Base-by-base conservation (phyloP, 2,888 invertebrate species). In the Microctonus brassicae region DNA sequence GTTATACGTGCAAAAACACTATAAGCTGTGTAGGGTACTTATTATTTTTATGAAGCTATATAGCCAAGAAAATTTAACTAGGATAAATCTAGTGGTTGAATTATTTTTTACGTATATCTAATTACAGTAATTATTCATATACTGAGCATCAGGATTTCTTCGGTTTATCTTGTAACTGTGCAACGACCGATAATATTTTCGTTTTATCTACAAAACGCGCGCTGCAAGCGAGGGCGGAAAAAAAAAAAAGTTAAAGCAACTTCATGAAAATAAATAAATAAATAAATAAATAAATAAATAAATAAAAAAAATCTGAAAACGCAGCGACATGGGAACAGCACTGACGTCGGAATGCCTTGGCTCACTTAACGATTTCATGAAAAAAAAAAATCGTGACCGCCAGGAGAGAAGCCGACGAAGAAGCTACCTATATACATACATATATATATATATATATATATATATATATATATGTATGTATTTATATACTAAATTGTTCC, bases 301-400 rank as follows among this genome's bases (percentile, higher is more conserved):
- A 26, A 58, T 39, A 70, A 11, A 67, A 70, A 74, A 72, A 70
- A 72, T 66, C 70, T 72, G 68, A 13, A 66, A 42, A 17, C 53
- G 47, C 13, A 68, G 22, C 24, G 61, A 53, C 13, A 29, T 29
- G 7, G 17, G 20, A 34, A 55, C 11, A 13, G 33, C 52, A 69
- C 58, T 29, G 24, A 29, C 39, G 60, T 57, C 11, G 60, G 33
- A 66, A 60, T 36, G 62, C 62, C 70, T 66, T 63, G 3, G 29
- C 34, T n/a, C n/a, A n/a, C 20, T 60, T 33, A 11, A 22, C 9
- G 60, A 34, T 60, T 60, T 29, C 7, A 29, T 5, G 7, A 29
- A 29, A 29, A 29, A 29, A 29, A 29, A 29, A 60, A 60, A 60
- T 33, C 33, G 13, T 9, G 9, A 53, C 2, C n/a, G 17, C 20